Evolutionary conservation across 2,113 vertebrate species (phyloP), one percentile per base, ranked within the genome.

Genomic region (Bubalus kerabau): DNA sequence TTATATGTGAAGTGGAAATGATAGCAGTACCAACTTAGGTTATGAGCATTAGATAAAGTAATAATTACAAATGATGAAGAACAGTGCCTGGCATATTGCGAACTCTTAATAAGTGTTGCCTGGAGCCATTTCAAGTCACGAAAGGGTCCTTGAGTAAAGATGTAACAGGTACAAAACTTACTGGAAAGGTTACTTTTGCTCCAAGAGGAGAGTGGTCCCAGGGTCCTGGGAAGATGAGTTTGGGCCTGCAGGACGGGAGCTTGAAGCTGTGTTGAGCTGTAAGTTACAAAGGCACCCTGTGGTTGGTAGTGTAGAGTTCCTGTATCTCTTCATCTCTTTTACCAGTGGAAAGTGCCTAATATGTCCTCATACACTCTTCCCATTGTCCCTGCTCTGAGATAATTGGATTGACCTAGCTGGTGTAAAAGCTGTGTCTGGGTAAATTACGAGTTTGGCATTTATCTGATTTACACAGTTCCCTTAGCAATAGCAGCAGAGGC

Each of bases 391-490:
- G n/a, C 90, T 96, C 94, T 76, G 84, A 90, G 87, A 96, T 97
- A 95, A 97, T 97, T 96, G 67, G 81, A 94, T 97, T 96, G 92
- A 86, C 87, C 95, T 56, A 23, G 12, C 82, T 82, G 59, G 92
- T 87, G 28, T 89, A 85, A 97, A 88, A 92, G 95, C 81, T 21
- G 14, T 57, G 82, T 92, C 92, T 96, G 56, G 56, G 83, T 96
- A 84, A 97, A 96, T 97, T 95, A 97, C 0, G 13, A 83, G 71
- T 87, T 87, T 95, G 92, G 80, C 91, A 64, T 97, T 95, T 97
- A 95, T 97, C 91, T 95, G 91, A 88, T 91, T 94, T 87, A 48
- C 59, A 46, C 67, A 94, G 90, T 78, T 88, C 36, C 28, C 67
- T 92, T 48, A 86, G 88, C 89, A 88, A 64, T 43, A 56, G 94